Evolutionary conservation across 2,113 vertebrate genomes (phyloP).

Genomic region (Tiliqua scincoides): DNA sequence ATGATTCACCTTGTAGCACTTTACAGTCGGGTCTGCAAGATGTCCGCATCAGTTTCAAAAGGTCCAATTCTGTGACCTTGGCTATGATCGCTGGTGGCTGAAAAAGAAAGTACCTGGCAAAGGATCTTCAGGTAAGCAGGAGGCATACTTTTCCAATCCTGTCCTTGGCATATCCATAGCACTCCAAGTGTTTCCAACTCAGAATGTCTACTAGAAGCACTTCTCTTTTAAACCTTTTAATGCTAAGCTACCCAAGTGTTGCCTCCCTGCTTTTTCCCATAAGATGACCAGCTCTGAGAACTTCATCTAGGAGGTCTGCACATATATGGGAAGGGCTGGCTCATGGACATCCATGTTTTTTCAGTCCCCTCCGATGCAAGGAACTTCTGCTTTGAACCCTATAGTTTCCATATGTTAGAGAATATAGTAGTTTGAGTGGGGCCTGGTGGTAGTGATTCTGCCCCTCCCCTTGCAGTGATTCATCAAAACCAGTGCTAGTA

Average conservation of each 20-base stretch:
- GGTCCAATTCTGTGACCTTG: background rate
- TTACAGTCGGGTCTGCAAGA: background rate
- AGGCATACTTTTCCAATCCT: background rate
- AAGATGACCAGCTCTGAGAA: background rate
- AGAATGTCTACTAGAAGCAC: background rate
- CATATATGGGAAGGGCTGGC: too few species aligned
- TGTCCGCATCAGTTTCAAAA: background rate
- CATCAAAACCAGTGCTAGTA: too few species aligned
- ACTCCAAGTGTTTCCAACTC: background rate
- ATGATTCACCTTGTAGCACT: background rate
- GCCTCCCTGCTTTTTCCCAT: background rate
- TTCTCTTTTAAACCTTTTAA: background rate
- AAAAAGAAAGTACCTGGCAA: background rate
- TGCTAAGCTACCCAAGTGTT: fast-evolving
- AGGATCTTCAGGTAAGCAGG: background rate
- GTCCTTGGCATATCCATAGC: background rate
- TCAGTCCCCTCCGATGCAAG: too few species aligned
- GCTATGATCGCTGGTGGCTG: background rate
- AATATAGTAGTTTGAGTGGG: too few species aligned
- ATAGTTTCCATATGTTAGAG: too few species aligned
- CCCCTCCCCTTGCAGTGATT: too few species aligned
- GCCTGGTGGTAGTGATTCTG: too few species aligned
- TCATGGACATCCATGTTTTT: too few species aligned
- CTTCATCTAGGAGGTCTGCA: too few species aligned
- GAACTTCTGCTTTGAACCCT: too few species aligned